These are phyloP conservation scores for Xiphophorus hellerii DNA, from an alignment of 2,113 vertebrate species.

Conservation along the genomic window DNA sequence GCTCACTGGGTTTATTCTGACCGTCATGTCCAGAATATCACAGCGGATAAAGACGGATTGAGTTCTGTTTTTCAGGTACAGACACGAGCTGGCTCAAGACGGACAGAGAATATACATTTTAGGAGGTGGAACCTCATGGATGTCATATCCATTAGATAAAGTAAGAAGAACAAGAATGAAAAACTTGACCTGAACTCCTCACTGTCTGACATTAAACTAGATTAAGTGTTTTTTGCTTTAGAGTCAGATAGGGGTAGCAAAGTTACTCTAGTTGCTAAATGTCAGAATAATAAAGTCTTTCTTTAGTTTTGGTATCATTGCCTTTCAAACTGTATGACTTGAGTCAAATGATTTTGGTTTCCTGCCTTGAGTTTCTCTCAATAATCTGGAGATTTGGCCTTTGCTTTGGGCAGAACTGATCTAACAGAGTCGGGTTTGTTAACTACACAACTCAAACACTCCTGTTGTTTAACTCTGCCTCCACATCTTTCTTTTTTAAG, in stretches of 20 bases:
- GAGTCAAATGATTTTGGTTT: no score
- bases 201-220: not conserved
- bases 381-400: no score
- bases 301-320: no score
- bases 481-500: not conserved
- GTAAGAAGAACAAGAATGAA: constrained; percentile 63
- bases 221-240: not conserved
- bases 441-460: not conserved
- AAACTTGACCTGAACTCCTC: not conserved
- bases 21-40: not conserved
- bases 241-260: not conserved
- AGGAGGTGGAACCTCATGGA: constrained; percentile 98
- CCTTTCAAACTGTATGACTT: no score
- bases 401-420: no score
- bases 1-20: not conserved
- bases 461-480: not conserved
- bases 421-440: no score
- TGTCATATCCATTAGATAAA: constrained; percentile 94
- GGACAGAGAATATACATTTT: constrained; percentile 94
- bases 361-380: no score
- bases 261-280: no score
- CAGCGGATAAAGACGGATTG: constrained; percentile 1
- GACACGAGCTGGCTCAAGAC: constrained; percentile 95
- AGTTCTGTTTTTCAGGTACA: constrained; percentile 81
- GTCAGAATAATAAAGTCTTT: no score